phyloP scores from a whole-genome alignment of 2,113 vertebrate species.

The Dunckerocampus dactyliophorus region DNA sequence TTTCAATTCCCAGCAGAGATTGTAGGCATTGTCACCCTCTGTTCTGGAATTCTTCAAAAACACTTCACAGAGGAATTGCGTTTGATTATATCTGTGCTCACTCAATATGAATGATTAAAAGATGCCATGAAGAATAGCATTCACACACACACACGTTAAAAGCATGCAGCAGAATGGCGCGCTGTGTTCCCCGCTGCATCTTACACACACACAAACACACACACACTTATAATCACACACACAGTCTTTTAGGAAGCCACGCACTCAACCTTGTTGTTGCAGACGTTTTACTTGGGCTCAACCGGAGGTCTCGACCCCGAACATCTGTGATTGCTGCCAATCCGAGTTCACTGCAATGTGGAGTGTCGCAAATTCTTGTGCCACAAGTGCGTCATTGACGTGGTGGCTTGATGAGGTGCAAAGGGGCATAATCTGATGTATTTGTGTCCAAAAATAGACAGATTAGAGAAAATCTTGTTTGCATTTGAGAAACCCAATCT shows the following conservation, averaged over 20 bases:
- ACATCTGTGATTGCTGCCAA: constrained; percentile 56
- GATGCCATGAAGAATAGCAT: constrained; percentile 44
- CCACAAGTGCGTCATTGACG: constrained; percentile 57
- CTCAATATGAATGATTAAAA: constrained; percentile 59
- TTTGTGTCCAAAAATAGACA: constrained; percentile 18
- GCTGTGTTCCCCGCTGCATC: constrained; percentile 14
- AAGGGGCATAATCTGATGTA: constrained; percentile 20
- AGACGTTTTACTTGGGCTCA: constrained; percentile 53
- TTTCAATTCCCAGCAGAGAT: constrained; percentile 54
- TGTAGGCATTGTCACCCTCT: constrained; percentile 23
- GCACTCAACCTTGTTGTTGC: constrained; percentile 33
- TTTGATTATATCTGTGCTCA: constrained; percentile 60
- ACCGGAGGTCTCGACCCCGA: constrained; percentile 54
- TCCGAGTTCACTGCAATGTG: constrained; percentile 46
- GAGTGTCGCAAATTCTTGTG: constrained; percentile 54
- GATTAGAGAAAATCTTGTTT: neutral
- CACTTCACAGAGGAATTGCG: constrained; percentile 50
- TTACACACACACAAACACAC: constrained; percentile 8
- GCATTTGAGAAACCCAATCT: neutral
- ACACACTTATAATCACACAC: constrained; percentile 25
- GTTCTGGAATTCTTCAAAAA: constrained; percentile 51
- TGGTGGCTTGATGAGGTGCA: constrained; percentile 22
- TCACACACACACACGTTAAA: constrained; percentile 27
- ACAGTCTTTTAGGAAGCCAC: constrained; percentile 51
- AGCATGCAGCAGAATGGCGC: constrained; percentile 28